Conservation (phyloP, 2,113 vertebrate genomes). For the Cariama cristata region DNA sequence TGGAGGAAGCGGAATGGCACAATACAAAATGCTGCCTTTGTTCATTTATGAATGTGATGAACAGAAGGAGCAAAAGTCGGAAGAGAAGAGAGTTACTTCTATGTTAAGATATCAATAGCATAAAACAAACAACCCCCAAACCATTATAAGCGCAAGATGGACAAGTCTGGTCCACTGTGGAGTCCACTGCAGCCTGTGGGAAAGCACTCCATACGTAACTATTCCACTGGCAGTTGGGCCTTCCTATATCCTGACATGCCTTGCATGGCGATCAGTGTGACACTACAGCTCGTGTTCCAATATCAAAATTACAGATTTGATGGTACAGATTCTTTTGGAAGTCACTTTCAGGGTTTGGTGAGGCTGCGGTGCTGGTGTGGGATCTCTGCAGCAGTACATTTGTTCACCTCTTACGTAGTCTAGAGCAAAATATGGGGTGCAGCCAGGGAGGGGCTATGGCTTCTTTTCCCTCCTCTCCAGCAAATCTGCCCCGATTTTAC, state of each 20-base stretch:
- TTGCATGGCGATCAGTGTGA: not conserved
- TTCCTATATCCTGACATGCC: not conserved
- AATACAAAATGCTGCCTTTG: not conserved
- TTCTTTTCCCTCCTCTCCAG: not conserved
- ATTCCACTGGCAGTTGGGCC: not conserved
- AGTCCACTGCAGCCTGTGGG: not conserved
- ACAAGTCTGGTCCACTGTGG: not conserved
- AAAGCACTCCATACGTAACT: accelerated
- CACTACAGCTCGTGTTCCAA: not conserved
- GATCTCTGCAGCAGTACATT: not conserved
- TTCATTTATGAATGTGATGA: not conserved
- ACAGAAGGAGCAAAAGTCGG: not conserved
- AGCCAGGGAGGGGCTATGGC: not conserved
- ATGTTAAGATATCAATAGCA: not conserved
- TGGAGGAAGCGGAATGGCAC: not conserved
- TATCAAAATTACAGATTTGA: not conserved
- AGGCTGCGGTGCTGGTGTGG: not conserved
- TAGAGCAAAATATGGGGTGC: not conserved
- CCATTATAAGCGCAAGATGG: not conserved
- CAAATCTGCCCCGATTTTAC: not conserved
- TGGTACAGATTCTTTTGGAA: not conserved
- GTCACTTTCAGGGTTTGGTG: not conserved
- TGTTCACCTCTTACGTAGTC: not conserved
- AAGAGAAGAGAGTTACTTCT: not conserved
- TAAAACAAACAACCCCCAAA: not conserved